Conservation (phyloP, 2,888 invertebrate species). For the Rhamphomyia laevipes region DNA sequence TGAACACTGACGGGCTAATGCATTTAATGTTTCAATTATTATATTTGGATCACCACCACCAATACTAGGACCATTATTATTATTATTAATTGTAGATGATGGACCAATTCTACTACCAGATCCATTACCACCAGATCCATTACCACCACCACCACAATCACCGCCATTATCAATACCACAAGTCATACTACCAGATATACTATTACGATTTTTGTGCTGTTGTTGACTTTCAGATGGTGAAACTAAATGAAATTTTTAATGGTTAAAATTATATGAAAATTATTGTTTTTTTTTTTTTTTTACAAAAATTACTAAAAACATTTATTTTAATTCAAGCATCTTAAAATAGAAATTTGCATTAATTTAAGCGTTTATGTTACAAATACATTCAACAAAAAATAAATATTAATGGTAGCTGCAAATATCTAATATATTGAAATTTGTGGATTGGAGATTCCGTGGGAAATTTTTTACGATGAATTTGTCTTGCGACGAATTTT, state of each 20-base stretch:
- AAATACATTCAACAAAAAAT: too few relatives aligned
- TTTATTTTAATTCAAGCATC: background rate
- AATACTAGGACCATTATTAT: background rate
- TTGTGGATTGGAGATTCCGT: too few relatives aligned
- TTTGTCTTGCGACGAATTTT: too few relatives aligned
- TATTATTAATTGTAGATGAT: background rate
- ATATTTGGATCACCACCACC: constrained; percentile 1
- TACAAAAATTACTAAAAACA: too few relatives aligned
- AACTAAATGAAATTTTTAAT: constrained; percentile 13
- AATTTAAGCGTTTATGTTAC: background rate
- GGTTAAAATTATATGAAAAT: constrained; percentile 5
- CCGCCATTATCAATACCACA: constrained; percentile 18
- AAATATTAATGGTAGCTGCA: too few relatives aligned
- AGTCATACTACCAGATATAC: constrained; percentile 17
- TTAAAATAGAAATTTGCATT: background rate
- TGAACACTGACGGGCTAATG: background rate
- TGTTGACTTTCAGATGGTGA: constrained; percentile 21
- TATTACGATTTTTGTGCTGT: constrained; percentile 20
- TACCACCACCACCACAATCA: constrained; percentile 7
- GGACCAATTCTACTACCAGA: constrained; percentile 5
- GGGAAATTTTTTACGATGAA: too few relatives aligned
- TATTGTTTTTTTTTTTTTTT: background rate
- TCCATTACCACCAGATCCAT: constrained; percentile 4
- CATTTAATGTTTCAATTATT: background rate
- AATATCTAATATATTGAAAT: too few relatives aligned